These are phyloP conservation scores for Heterotilapia buettikoferi DNA, from an alignment of 2,113 vertebrate genomes.

Conservation along the genomic window DNA sequence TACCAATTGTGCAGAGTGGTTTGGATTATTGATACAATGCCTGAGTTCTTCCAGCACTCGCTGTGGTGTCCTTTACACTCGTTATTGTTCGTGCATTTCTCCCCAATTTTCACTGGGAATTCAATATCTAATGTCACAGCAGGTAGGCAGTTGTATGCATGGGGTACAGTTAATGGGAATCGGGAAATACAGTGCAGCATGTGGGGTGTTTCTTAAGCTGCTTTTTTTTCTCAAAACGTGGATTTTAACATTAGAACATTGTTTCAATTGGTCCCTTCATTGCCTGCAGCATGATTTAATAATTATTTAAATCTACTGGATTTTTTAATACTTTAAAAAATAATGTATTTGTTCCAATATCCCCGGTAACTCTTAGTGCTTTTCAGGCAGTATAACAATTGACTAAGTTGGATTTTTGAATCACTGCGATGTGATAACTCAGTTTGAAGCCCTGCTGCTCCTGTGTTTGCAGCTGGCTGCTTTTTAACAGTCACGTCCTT, in stretches of 20 bases:
- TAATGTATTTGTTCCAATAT: neutral
- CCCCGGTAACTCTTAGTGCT: neutral
- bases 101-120: constrained; percentile 24
- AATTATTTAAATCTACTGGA: neutral
- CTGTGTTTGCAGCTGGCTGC: constrained; percentile 12
- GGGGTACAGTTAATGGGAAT: constrained; percentile 22
- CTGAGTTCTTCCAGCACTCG: neutral
- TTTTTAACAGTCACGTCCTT: neutral
- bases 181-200: neutral
- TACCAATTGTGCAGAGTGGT: neutral
- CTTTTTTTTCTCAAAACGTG: neutral
- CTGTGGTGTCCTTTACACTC: neutral
- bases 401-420: neutral
- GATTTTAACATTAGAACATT: neutral
- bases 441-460: constrained; percentile 3
- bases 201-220: neutral
- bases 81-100: constrained; percentile 32
- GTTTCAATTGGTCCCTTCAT: neutral
- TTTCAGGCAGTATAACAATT: neutral
- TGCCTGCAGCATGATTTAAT: neutral
- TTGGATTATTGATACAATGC: neutral
- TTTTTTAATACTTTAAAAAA: neutral
- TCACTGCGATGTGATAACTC: constrained; percentile 20
- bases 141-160: constrained; percentile 8
- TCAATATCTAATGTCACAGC: constrained; percentile 28